Base-by-base conservation (phyloP, 2,113 vertebrate species). In the Gymnarchus niloticus region DNA sequence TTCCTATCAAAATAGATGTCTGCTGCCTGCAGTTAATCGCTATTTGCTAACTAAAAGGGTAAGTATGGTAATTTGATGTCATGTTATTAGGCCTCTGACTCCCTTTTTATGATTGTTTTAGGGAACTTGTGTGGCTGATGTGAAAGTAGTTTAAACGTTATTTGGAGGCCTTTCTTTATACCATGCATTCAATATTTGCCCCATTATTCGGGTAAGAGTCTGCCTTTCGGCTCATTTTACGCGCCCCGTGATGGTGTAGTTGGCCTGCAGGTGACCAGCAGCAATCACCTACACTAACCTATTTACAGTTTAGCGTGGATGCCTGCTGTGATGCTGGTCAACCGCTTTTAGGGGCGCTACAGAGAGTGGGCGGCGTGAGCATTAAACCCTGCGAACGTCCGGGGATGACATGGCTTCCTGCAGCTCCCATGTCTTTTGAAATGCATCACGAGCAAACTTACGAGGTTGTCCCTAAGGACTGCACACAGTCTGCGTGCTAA, bases 1-100 rank as follows among this genome's bases (percentile, higher is more conserved):
- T 21, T 76, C 59, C 51, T 61, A 86, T 81, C 56, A 51, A 86
- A 57, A 86, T 49, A n/a, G 77, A 52, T 61, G 17, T 4, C 28
- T 6, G 6, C 49, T 28, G 21, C 3, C 7, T 48, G 12, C 10
- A 25, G 48, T 56, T 77, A 77, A 56, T 85, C 5, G 21, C 65
- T 77, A 41, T 25, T 65, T 21, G 21, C 51, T 56, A 56, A 85
- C 23, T 54, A 77, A 51, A 76, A 25, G 6, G 23, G 51, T 25
- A 56, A 85, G 77, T 46, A 44, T 41, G 65, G 5, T 56, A 17
- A 85, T 85, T 85, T 85, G 52, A 56, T 48, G 9, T 69, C 12
- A 17, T 46, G 37, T 54, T 73, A 77, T 17, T 14, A 23, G 33
- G 51, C 51, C 48, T 33, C 51, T 51, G 61, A 56, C 19, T 49